Conservation (phyloP, 1,140 invertebrate genomes). For the Gryon sp. region DNA sequence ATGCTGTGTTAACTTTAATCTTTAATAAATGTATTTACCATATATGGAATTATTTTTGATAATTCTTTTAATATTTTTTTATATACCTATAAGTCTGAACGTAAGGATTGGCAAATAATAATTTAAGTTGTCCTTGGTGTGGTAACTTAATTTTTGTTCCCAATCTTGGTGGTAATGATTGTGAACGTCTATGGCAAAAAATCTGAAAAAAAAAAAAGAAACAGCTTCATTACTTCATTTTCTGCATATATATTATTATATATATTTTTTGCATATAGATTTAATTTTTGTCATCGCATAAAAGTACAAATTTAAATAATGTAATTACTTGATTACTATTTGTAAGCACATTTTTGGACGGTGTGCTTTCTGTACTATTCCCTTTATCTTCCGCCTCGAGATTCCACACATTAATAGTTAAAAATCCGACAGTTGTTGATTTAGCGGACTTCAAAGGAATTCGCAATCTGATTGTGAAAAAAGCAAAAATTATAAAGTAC, state of each 20-base stretch:
- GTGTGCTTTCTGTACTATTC: constrained; percentile 86
- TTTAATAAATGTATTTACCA: too few species aligned
- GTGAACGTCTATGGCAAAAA: constrained; percentile 88
- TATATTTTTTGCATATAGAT: too few species aligned
- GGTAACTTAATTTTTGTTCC: constrained; percentile 90
- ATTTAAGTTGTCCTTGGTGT: constrained; percentile 85
- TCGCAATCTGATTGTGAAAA: constrained; percentile 71
- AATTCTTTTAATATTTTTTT: background rate
- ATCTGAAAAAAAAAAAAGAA: constrained; percentile 76
- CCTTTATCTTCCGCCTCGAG: constrained; percentile 87
- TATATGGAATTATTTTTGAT: too few species aligned
- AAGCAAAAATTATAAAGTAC: background rate
- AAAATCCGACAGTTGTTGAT: constrained; percentile 87
- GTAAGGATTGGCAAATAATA: constrained; percentile 87
- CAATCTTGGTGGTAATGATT: constrained; percentile 90
- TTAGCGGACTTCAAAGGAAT: constrained; percentile 82
- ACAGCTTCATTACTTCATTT: too few species aligned
- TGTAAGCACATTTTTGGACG: constrained; percentile 79
- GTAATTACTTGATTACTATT: constrained; percentile 67
- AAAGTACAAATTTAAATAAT: background rate
- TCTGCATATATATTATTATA: too few species aligned
- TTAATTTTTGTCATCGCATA: constrained; percentile 1
- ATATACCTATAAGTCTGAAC: constrained; percentile 88
- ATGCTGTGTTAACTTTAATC: too few species aligned
- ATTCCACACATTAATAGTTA: constrained; percentile 90